Conservation (phyloP, 2,113 vertebrate species). For the Thomomys bottae region DNA sequence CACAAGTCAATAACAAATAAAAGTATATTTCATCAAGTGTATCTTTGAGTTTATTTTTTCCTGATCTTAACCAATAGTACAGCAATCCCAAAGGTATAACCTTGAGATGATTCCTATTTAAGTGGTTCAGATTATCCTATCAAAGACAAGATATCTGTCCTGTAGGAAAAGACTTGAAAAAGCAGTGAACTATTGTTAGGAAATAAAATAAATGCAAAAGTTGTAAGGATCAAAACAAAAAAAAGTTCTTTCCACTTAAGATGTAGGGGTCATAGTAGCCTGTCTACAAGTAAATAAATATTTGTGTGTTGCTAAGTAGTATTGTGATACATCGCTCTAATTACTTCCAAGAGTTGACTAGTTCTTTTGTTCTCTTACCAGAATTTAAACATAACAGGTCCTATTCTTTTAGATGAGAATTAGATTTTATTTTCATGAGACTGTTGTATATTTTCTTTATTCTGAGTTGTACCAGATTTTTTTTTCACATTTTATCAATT, state of each 20-base stretch:
- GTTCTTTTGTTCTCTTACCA: background rate
- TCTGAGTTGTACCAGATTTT: background rate
- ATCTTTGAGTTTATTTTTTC: slow-evolving; percentile 15
- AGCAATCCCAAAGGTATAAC: background rate
- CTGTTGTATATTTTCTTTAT: slow-evolving; percentile 3
- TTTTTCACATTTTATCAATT: slow-evolving; percentile 2
- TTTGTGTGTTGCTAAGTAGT: background rate
- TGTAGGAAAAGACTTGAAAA: background rate
- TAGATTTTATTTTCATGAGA: slow-evolving; percentile 18
- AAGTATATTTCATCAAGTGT: background rate
- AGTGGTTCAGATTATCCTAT: background rate
- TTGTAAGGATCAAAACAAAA: slow-evolving; percentile 38
- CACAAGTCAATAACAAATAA: background rate
- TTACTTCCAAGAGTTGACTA: background rate
- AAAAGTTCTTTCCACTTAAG: background rate
- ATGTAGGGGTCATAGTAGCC: background rate
- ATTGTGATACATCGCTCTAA: slow-evolving; percentile 19
- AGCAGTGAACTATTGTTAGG: background rate
- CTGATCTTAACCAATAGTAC: background rate
- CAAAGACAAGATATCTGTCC: background rate
- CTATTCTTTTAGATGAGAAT: slow-evolving; percentile 6
- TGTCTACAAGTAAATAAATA: background rate
- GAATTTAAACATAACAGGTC: slow-evolving; percentile 16
- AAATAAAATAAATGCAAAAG: slow-evolving; percentile 43
- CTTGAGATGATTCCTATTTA: background rate